Base-by-base conservation (phyloP, 2,113 vertebrate species). In the Cheilinus undulatus region DNA sequence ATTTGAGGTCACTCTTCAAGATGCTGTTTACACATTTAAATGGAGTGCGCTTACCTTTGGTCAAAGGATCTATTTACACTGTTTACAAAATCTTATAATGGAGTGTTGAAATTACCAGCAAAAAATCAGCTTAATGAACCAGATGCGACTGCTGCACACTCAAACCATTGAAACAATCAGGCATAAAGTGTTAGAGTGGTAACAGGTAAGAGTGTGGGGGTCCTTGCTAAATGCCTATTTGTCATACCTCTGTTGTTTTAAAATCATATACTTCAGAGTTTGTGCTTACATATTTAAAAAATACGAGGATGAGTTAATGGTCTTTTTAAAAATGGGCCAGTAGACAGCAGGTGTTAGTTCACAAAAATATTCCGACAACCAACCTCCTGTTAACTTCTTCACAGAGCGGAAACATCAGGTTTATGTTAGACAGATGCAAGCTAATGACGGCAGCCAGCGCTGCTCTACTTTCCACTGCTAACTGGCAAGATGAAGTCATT, bases 401-500 rank as follows among this genome's bases (percentile, higher is more conserved):
- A 12, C 30, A 54, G n/a, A 27, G 45, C 30, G 48, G 36, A 59
- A 51, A 57, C 46, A 66, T 22, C 7, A 38, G 15, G 61, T 45
- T 65, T 32, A 40, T 48, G 20, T 20, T 54, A 57, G 65, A 66
- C 67, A 87, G 59, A 76, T 69, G 36, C 57, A 62, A 53, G 54
- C 50, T 62, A 34, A 38, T 61, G 48, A 49, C 65, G 7, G 17
- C 56, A 54, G 40, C 24, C 38, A 46, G 27, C 45, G 26, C 22
- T 19, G 52, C 22, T 65, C 2, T 6, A 3, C 32, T 58, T 42
- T 66, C 34, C 34, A 34, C 32, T 34, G 40, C 40, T 48, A 50
- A 52, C 38, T 22, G 20, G 48, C 73, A 73, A 83, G 62, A 87
- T 76, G 50, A 34, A 86, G 62, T 78, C 63, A 81, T 70, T 75